These are phyloP conservation scores for Betta splendens DNA, from an alignment of 2,797 vertebrate genomes.

Conservation along the genomic window DNA sequence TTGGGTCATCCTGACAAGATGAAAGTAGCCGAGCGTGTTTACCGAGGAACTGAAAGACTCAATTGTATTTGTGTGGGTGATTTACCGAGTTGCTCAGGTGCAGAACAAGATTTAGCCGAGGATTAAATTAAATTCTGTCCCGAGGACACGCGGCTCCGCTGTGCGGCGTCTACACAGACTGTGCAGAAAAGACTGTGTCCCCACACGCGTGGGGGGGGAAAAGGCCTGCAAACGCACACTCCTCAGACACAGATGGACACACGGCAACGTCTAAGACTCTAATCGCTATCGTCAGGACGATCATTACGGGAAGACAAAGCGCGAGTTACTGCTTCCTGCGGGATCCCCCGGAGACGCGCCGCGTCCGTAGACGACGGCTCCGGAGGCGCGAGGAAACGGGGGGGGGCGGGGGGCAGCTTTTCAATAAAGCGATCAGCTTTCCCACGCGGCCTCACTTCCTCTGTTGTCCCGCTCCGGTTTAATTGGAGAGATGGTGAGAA, in stretches of 20 bases:
- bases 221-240: no score
- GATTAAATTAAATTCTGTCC: constrained; percentile 10
- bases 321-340: constrained; percentile 60
- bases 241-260: constrained; percentile 17
- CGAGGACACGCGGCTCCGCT: neutral
- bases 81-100: constrained; percentile 20
- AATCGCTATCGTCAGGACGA: constrained; percentile 58
- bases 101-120: constrained; percentile 1
- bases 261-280: constrained; percentile 43
- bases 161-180: neutral
- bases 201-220: no score
- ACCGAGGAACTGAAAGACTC: constrained; percentile 3
- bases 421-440: constrained; percentile 56
- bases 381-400: neutral
- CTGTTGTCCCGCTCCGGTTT: constrained; percentile 25
- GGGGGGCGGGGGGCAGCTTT: constrained; percentile 34
- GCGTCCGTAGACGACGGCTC: constrained; percentile 44
- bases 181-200: neutral
- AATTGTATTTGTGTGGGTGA: constrained; percentile 9
- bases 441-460: constrained; percentile 19
- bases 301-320: constrained; percentile 60
- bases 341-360: constrained; percentile 36
- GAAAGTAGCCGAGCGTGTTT: constrained; percentile 1
- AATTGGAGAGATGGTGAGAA: constrained; percentile 28
- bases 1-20: constrained; percentile 11